Evolutionary conservation across 2,888 invertebrate genomes (phyloP).

Genomic region (Strigamia crassipes): DNA sequence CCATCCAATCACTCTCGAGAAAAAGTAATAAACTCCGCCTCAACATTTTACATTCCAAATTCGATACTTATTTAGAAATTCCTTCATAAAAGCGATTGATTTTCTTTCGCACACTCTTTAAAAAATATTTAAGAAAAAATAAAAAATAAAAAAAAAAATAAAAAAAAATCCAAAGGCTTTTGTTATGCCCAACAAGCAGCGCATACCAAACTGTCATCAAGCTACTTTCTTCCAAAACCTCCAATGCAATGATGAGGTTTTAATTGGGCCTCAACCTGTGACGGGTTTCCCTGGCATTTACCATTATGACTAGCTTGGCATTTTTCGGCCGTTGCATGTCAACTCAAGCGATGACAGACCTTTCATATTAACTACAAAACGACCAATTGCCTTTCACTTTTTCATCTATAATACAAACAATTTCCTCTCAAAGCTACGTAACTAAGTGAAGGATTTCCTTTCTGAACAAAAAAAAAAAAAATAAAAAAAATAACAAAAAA

Average conservation of each 20-base stretch:
- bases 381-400: not conserved
- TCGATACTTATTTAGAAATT: not conserved
- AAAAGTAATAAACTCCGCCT: too few species aligned
- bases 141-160: not conserved
- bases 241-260: slow-evolving; percentile 9
- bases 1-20: too few species aligned
- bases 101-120: not conserved
- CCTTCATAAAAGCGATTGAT: not conserved
- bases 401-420: not conserved
- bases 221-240: not conserved
- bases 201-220: slow-evolving; percentile 21
- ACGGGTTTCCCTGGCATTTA: not conserved
- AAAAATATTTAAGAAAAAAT: too few species aligned
- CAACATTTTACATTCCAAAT: not conserved
- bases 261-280: slow-evolving; percentile 10
- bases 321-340: slow-evolving; percentile 12
- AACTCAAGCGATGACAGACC: slow-evolving; percentile 11
- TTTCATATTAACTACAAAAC: not conserved
- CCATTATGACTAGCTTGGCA: not conserved
- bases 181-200: not conserved
- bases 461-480: not conserved
- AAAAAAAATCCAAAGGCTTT: not conserved
- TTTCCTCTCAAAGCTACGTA: not conserved
- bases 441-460: not conserved
- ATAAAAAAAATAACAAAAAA: not conserved